Evolutionary conservation across 2,888 invertebrate species (phyloP).

Genomic region (Elysia crispata): DNA sequence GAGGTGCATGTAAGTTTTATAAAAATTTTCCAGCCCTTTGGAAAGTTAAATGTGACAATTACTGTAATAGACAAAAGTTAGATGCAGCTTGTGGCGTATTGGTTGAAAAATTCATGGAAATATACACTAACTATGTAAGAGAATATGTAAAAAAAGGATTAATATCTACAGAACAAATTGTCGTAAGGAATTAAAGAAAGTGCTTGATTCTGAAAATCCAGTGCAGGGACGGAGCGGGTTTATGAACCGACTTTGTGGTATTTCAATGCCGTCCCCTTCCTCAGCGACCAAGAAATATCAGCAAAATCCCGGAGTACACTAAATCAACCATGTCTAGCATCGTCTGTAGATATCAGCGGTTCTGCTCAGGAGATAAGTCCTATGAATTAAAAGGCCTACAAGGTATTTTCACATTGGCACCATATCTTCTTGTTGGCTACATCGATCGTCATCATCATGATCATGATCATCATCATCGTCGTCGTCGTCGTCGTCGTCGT

Average conservation of each 20-base stretch:
- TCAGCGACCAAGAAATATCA: slow-evolving; percentile 13
- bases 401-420: not conserved
- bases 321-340: not conserved
- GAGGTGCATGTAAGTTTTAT: slow-evolving; percentile 7
- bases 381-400: not conserved
- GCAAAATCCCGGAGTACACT: slow-evolving; percentile 16
- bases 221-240: slow-evolving; percentile 10
- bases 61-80: slow-evolving; percentile 10
- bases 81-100: slow-evolving; percentile 10
- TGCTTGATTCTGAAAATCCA: slow-evolving; percentile 7
- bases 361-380: slow-evolving; percentile 1
- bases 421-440: not conserved
- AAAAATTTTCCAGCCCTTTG: slow-evolving; percentile 16
- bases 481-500: too few species aligned
- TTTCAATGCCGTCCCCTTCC: slow-evolving; percentile 24
- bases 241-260: slow-evolving; percentile 20
- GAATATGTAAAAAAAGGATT: slow-evolving; percentile 12
- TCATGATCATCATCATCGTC: too few species aligned
- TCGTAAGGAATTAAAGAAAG: slow-evolving; percentile 26
- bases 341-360: not conserved
- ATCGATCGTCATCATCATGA: not conserved
- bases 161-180: slow-evolving; percentile 6
- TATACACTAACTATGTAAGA: slow-evolving; percentile 1
- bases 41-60: slow-evolving; percentile 16
- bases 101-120: slow-evolving; percentile 17